Evolutionary conservation across 2,888 invertebrate genomes (phyloP), one percentile per base, ranked within the genome.

Genomic region (Drosophila rellima): DNA sequence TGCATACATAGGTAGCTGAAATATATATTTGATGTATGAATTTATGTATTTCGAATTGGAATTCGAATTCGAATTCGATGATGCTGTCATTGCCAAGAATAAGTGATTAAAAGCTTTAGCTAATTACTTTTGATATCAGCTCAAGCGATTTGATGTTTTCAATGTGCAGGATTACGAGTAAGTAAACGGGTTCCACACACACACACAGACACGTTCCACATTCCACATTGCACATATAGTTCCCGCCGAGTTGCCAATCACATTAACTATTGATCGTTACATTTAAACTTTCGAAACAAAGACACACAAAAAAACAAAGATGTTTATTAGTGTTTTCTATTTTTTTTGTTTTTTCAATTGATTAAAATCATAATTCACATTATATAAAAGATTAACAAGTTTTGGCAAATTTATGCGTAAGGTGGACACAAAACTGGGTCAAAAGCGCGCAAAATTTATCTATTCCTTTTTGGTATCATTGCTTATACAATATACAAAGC

Each of bases 361-460:
- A 40, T 13, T 48, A 40, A 61, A 61, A 42, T 60, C 31, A 47
- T 40, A 74, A 56, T 44, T 40, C 23, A 67, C 6, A 23, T 52
- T 35, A 51, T 17, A 20, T 31, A 47, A 44, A 23, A 62, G 50
- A 56, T 73, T 45, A 54, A 40, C 35, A 33, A 31, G 48, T 59
- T 74, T 68, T 40, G 37, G 48, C 15, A 42, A 42, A 79, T 60
- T 64, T 70, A 59, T 72, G 67, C 64, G 56, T 57, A 18, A 13
- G 62, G 42, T 63, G 11, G 66, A 44, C 55, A 45, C 52, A 44
- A 68, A 80, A 69, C 68, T 82, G 66, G 80, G 80, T 80, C 80
- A 79, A 82, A 76, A 78, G 23, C 67, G 42, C 69, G 68, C 72
- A 48, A 80, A 82, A 60, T 66, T 71, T 71, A 18, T 56, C 68